Evolutionary conservation across 2,113 vertebrate species (phyloP).

Genomic region (Cebus imitator): DNA sequence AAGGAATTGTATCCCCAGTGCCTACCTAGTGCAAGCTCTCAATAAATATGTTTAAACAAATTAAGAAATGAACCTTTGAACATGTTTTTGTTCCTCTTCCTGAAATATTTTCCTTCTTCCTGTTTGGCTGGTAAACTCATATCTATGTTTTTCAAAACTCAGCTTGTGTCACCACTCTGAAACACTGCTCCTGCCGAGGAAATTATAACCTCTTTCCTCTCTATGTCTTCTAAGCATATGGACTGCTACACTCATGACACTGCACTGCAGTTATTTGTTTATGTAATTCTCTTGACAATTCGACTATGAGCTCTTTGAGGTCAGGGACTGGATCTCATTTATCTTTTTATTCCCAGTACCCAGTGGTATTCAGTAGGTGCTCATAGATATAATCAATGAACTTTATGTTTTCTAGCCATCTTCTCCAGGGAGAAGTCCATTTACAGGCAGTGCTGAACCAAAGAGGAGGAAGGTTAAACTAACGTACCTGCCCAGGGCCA

Average conservation of each 20-base stretch:
- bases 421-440: background rate
- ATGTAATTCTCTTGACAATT: background rate
- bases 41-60: conserved; percentile 28
- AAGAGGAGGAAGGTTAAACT: background rate
- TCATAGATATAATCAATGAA: background rate
- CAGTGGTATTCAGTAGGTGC: background rate
- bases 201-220: background rate
- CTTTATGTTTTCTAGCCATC: background rate
- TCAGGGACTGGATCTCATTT: background rate
- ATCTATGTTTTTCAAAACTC: conserved; percentile 9
- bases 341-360: conserved; percentile 41
- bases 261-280: background rate
- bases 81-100: background rate
- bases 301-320: background rate
- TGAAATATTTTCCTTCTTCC: background rate
- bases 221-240: background rate
- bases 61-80: background rate
- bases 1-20: background rate
- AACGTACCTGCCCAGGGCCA: background rate
- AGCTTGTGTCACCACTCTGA: background rate
- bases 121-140: background rate
- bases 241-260: background rate
- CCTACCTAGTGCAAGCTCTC: background rate
- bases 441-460: background rate
- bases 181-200: background rate